A percentile compares a stretch with the other conserved stretches of the same genome.
These are phyloP conservation scores for Thamnophis sirtalis DNA, from an alignment of 2,113 vertebrate species.

Conservation along the genomic window DNA sequence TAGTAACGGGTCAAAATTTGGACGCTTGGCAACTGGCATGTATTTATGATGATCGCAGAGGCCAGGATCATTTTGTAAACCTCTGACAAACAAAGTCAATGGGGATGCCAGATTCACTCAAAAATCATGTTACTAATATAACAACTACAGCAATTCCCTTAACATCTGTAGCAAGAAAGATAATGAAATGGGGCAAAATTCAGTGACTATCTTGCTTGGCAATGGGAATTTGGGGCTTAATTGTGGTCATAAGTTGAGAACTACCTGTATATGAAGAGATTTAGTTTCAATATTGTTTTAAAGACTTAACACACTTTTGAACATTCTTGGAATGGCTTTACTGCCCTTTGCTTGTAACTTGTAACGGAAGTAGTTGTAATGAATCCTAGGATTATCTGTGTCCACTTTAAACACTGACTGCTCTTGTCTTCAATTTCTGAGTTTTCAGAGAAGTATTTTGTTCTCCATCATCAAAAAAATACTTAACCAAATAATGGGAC, in stretches of 20 bases:
- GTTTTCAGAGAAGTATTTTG: background rate
- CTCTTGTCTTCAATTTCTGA: background rate
- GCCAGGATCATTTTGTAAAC: background rate
- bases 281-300: background rate
- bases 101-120: background rate
- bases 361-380: background rate
- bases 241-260: background rate
- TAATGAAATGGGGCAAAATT: background rate
- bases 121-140: background rate
- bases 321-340: background rate
- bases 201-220: background rate
- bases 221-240: background rate
- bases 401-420: background rate
- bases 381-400: background rate
- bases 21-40: background rate
- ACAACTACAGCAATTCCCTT: background rate
- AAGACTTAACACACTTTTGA: background rate
- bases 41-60: background rate
- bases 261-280: slow-evolving; percentile 21
- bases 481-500: background rate
- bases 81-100: background rate
- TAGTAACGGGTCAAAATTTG: background rate
- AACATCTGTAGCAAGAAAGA: background rate
- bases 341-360: background rate
- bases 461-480: background rate